Evolutionary conservation across 2,797 vertebrate genomes (phyloP).

Genomic region (Parauchenoglanis ngamensis): DNA sequence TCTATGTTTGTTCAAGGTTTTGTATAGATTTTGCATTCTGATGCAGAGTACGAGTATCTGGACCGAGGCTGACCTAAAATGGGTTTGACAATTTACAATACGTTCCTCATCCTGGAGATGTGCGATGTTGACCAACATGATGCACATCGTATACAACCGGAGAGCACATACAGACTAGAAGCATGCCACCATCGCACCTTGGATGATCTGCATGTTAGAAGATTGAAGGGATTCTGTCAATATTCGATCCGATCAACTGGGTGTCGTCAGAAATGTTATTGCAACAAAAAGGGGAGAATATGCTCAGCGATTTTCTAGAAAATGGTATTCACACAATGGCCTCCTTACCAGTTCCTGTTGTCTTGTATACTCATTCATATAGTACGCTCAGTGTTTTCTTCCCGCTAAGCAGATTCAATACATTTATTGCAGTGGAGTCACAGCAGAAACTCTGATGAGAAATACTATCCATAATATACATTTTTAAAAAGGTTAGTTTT

Average conservation of each 20-base stretch:
- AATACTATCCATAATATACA: background rate
- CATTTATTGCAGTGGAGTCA: background rate
- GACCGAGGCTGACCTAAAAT: background rate
- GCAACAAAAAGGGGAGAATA: background rate
- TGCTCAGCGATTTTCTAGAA: background rate
- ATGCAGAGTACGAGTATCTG: background rate
- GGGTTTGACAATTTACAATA: background rate
- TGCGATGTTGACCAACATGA: background rate
- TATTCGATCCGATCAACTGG: background rate
- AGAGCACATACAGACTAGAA: too few species aligned
- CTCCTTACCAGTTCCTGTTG: background rate
- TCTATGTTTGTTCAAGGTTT: background rate
- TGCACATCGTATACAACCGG: background rate
- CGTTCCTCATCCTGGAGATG: background rate
- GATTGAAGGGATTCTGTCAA: background rate
- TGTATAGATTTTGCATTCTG: background rate
- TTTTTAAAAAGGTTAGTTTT: background rate
- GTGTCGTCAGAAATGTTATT: background rate
- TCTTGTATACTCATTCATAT: background rate
- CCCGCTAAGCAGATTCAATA: background rate
- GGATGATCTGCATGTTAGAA: background rate
- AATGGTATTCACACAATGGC: background rate
- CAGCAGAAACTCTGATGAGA: background rate
- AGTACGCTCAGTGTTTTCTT: background rate
- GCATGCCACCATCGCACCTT: background rate